A percentile compares a stretch with the other conserved stretches of the same genome.
Evolutionary conservation across 2,888 invertebrate species (phyloP).

Genomic region (Gymnocheta viridis): DNA sequence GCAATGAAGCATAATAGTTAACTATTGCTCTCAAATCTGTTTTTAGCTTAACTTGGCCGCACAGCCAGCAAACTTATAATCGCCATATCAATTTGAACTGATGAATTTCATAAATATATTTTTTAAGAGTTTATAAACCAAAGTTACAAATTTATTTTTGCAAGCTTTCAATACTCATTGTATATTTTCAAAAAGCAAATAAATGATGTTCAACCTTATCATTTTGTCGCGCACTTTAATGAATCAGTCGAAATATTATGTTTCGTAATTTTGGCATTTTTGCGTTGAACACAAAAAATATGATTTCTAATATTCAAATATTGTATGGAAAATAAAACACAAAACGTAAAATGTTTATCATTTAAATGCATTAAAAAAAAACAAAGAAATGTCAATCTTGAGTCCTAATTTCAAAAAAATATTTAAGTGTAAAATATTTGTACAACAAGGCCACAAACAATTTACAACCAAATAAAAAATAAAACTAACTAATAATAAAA

Average conservation of each 20-base stretch:
- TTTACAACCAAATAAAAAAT: not conserved
- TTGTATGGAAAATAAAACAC: not conserved
- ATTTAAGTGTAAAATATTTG: not conserved
- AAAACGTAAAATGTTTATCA: not conserved
- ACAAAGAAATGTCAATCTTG: not conserved
- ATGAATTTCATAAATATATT: too few species aligned
- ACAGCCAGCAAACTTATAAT: too few species aligned
- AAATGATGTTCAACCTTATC: not conserved
- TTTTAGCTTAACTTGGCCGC: too few species aligned
- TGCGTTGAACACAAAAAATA: not conserved
- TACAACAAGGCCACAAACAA: constrained; percentile 42
- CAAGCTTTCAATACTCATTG: not conserved
- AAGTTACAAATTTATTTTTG: too few species aligned
- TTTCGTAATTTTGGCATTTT: not conserved
- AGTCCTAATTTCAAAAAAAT: not conserved
- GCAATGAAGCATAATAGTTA: too few species aligned
- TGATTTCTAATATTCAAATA: not conserved
- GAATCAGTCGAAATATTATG: not conserved
- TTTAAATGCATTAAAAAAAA: too few species aligned
- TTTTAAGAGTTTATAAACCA: too few species aligned
- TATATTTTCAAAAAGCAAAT: not conserved
- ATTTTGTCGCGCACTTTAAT: not conserved
- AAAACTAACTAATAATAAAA: constrained; percentile 22
- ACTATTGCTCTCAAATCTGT: too few species aligned
- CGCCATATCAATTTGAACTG: too few species aligned